phyloP scores from a whole-genome alignment of 1,140 invertebrate species.

The Cepaea nemoralis region DNA sequence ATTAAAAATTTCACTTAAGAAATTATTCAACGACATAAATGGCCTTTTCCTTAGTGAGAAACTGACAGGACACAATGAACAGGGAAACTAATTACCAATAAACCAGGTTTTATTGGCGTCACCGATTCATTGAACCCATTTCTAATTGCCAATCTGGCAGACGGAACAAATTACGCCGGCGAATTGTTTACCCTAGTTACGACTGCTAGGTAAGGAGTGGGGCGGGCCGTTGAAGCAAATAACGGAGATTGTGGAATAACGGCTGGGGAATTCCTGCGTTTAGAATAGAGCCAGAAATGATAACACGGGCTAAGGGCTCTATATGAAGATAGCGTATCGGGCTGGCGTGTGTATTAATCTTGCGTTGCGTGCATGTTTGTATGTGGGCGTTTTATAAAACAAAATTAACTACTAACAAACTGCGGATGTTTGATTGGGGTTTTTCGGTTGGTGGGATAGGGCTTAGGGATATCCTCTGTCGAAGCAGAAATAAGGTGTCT shows the following conservation, averaged over 20 bases:
- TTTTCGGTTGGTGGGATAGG: no score
- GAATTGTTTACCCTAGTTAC: conserved; percentile 4
- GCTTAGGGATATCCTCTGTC: no score
- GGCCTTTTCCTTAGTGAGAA: no score
- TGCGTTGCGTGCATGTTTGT: neutral
- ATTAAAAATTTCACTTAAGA: no score
- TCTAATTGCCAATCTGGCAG: neutral
- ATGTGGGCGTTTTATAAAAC: no score
- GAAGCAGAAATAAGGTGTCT: no score
- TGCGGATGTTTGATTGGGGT: no score
- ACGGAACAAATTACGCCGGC: neutral
- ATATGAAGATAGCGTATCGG: neutral
- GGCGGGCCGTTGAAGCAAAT: neutral
- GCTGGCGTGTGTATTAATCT: neutral
- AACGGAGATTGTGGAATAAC: neutral
- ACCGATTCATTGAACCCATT: neutral
- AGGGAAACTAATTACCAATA: neutral
- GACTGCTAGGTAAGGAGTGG: neutral
- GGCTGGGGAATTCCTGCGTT: neutral
- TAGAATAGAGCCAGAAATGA: neutral
- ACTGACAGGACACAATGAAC: no score
- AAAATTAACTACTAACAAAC: no score
- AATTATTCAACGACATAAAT: no score
- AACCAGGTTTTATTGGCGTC: neutral
- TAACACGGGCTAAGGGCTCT: neutral